Conservation (phyloP, 1,140 invertebrate genomes). For the Ceratoteleas bidentatus region DNA sequence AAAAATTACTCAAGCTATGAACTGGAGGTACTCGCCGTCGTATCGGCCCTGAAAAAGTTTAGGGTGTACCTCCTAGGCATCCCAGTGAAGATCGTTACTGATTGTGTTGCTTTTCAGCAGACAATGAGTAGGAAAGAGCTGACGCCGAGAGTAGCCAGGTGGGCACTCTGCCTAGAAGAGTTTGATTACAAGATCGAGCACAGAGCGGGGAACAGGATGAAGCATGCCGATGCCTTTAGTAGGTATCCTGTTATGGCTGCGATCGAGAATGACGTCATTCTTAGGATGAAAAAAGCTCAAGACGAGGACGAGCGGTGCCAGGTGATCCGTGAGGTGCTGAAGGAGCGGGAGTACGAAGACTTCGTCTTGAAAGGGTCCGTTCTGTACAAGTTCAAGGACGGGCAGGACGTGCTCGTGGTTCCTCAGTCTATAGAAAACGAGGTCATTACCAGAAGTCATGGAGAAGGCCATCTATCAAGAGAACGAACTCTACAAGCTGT, state of each 20-base stretch:
- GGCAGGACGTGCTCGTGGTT: background rate
- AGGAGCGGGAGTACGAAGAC: background rate
- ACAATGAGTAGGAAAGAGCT: constrained; percentile 3
- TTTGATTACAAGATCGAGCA: constrained; percentile 6
- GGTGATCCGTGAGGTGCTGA: background rate
- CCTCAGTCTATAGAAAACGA: constrained; percentile 11
- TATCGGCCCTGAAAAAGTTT: background rate
- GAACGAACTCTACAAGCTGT: background rate
- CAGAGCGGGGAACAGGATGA: background rate
- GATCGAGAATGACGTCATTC: background rate
- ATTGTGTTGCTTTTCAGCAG: constrained; percentile 3
- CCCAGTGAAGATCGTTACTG: background rate
- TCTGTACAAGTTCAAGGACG: constrained; percentile 1
- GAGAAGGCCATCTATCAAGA: background rate
- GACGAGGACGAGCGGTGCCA: background rate
- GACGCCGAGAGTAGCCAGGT: constrained; percentile 1
- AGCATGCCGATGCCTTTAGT: constrained; percentile 7
- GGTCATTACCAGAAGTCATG: background rate
- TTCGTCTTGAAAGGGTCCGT: background rate
- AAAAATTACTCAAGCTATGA: constrained; percentile 1
- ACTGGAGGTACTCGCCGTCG: constrained; percentile 4
- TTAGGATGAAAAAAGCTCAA: background rate
- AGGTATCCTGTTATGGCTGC: background rate
- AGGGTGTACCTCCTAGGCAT: no score
- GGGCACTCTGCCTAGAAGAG: background rate